Base-by-base conservation (phyloP, 1,140 invertebrate species). In the Globodera ellingtonae region DNA sequence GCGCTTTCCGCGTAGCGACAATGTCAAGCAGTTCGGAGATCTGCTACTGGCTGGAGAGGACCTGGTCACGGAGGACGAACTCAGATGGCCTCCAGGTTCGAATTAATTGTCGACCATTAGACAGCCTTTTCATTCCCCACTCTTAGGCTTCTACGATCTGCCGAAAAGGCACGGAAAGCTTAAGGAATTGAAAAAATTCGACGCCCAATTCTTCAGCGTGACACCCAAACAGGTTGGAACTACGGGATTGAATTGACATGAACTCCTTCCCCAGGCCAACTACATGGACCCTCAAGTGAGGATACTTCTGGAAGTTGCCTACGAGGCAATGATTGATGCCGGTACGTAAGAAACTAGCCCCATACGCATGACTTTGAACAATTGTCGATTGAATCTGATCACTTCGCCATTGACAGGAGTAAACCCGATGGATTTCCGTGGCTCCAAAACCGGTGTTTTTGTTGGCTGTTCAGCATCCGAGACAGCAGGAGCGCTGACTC, bases 201-300 rank as follows among this genome's bases (percentile, higher is more conserved):
- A 92, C 85, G 90, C 91, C 3, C 88, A 89, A 3, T 93, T 92
- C 83, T 93, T 93, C 83, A 90, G 90, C 4, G 90, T 93, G 35
- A 90, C 91, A 82, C 90, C 90, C 4, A 92, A 91, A 85, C 84
- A 98, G 97, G 81, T 80, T 65, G 46, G 59, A 9, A 74, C 62
- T 89, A 3, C 48, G 6, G 13, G 48, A 75, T 35, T 35, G 35
- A 35, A 35, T 35, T 47, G 50, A 5, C 10, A 87, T 95, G 97
- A 89, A 94, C 94, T 6, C 92, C 94, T 24, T 85, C 80, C 35
- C 35, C 95, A 98, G 89, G 95, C 96, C 1, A 92, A 97, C 85
- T 92, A 93, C 59, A 98, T 98, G 96, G 96, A 98, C 89, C 96
- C 97, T 6, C 95, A 98, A 90, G 90, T 98, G 59, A 91, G 96